Percentiles rank a stretch among this genome's conserved stretches.
These are phyloP conservation scores for Plutomurus gul DNA, from an alignment of 1,140 invertebrate genomes.

Conservation along the genomic window DNA sequence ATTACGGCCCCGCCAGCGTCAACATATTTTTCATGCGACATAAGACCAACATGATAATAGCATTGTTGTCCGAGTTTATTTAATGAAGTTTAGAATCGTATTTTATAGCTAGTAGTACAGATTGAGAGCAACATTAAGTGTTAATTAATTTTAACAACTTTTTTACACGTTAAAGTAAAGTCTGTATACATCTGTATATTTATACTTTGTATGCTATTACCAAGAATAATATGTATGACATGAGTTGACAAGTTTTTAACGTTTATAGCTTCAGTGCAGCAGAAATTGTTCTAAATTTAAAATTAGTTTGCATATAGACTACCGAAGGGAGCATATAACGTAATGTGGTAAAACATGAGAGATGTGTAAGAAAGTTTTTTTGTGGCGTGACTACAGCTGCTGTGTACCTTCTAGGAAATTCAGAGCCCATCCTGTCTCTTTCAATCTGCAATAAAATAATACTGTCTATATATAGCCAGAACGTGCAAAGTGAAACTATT, in stretches of 20 bases:
- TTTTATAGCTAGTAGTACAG: neutral
- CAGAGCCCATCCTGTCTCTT: neutral
- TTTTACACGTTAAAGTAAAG: no score
- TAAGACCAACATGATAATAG: slow-evolving; percentile 39
- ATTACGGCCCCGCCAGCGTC: neutral
- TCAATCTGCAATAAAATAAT: neutral
- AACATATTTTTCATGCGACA: slow-evolving; percentile 6
- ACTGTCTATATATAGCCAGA: slow-evolving; percentile 10
- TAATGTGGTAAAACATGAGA: neutral
- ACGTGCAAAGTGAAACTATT: neutral
- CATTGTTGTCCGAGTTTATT: slow-evolving; percentile 38
- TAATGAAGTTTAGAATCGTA: neutral
- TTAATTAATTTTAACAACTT: neutral
- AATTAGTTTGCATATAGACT: neutral
- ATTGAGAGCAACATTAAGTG: neutral
- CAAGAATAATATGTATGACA: no score
- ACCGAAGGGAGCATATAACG: neutral
- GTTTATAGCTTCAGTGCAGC: neutral
- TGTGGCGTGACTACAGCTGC: neutral
- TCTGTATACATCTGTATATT: no score
- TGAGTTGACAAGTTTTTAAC: neutral
- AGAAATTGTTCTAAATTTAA: neutral
- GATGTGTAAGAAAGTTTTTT: neutral
- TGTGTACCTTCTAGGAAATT: neutral
- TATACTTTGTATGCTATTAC: neutral